Conservation (phyloP, 2,888 invertebrate species). For the Vannuccia rotundouncinata region DNA sequence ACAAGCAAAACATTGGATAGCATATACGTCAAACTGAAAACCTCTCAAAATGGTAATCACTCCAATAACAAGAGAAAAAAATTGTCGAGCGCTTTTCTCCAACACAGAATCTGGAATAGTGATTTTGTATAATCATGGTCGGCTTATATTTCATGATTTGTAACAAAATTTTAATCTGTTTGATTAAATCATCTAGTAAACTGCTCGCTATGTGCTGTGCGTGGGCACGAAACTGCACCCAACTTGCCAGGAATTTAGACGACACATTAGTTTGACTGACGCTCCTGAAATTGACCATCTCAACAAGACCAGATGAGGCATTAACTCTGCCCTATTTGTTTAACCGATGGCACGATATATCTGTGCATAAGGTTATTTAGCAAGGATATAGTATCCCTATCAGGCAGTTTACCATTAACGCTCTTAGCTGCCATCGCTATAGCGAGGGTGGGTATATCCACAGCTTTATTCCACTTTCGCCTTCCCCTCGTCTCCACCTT, state of each 20-base stretch:
- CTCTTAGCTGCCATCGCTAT: neutral
- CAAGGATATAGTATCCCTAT: neutral
- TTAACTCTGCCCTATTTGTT: neutral
- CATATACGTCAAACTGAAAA: neutral
- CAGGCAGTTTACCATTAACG: slow-evolving; percentile 8
- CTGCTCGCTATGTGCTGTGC: neutral
- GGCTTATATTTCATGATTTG: neutral
- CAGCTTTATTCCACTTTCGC: neutral
- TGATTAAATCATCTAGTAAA: neutral
- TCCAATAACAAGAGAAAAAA: too few species aligned
- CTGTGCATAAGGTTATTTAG: neutral
- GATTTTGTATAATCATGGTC: neutral
- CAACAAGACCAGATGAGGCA: neutral
- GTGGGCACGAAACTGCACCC: neutral
- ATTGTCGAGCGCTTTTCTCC: too few species aligned
- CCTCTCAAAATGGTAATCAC: neutral
- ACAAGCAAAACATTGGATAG: neutral
- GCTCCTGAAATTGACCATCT: neutral
- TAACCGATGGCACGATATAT: neutral
- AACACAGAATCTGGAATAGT: too few species aligned
- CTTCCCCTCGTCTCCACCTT: neutral
- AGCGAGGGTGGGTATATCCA: neutral
- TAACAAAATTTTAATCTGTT: neutral
- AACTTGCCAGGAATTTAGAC: neutral
- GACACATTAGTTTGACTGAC: neutral